Evolutionary conservation across 1,140 invertebrate genomes (phyloP), one percentile per base, ranked within the genome.

Genomic region (Gerris buenoi): DNA sequence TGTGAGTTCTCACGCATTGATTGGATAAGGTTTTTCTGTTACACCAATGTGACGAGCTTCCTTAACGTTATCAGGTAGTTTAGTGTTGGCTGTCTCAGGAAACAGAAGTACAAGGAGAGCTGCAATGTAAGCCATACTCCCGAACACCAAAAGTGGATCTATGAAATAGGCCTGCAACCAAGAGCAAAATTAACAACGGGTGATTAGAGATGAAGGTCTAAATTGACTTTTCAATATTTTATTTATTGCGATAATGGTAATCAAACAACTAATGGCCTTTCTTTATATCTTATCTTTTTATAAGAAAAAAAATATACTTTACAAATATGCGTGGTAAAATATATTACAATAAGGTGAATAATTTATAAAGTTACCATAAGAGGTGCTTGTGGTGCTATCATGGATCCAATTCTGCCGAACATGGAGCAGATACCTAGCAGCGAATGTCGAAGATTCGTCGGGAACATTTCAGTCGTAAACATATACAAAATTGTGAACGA

Each of bases 391-490:
- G 85, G 84, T 2, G 85, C 84, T 29, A 86, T 71, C 75, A 87
- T 83, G 25, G 84, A 84, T 0, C 86, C 84, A 33, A 88, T 77
- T 27, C 87, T 78, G 26, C 86, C 88, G 69, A 87, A 80, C 77
- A 88, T 87, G 33, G 87, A 88, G 71, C 85, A 86, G 61, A 82
- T 73, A 0, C 83, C 86, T 33, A 89, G 79, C 46, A 86, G 75
- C 15, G 84, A 85, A 69, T 82, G 81, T 65, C 87, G 79, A 65
- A 84, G 74, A 63, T 79, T 79, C 14, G 88, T 89, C 18, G 88
- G 88, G 75, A 87, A 89, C 75, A 88, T 78, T 77, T 89, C 88
- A 23, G 85, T 81, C 1, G 86, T 86, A 71, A 84, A 86, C 69
- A 89, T 81, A 76, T 88, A 88, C 10, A 86, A 76, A 18, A 85